Base-by-base conservation (phyloP, 2,113 vertebrate species). In the Canis aureus region DNA sequence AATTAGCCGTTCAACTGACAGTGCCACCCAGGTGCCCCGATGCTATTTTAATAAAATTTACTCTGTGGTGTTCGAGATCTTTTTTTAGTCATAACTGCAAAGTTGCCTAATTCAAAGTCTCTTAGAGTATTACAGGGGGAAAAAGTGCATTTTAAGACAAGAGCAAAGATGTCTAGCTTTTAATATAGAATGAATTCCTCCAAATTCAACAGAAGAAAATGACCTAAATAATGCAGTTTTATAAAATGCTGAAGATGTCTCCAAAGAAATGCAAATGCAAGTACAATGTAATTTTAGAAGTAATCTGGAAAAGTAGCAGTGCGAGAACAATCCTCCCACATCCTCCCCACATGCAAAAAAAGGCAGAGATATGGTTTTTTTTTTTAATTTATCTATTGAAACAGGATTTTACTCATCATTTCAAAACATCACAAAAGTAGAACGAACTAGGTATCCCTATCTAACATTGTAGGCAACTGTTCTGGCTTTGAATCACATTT, bases 181-280 rank as follows among this genome's bases (percentile, higher is more conserved):
- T 84, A 91, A 91, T 59, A 88, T 5, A 49, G 2, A 93, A 93
- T 95, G 38, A 96, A 93, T 93, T 91, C 22, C 10, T 93, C 66
- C 67, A 90, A 83, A 86, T 95, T 85, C 35, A 66, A 53, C 38
- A 35, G 55, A 95, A 92, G 71, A 91, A 94, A 93, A 91, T 80
- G 62, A 87, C 80, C 74, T 57, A 93, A 89, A 93, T 88, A 96
- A 88, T 90, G 83, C 0, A 87, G n/a, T 89, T 92, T 87, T 88
- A 73, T 60, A 91, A 85, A 95, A 91, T 84, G 79, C n/a, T 22
- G 51, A 96, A 60, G 69, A 74, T 78, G 83, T 84, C 76, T 78
- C 51, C 85, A 96, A 95, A 94, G 60, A 93, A 96, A 95, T 87
- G 51, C 55, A 94, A 96, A 95, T 80, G 13, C 4, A 80, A 88